Evolutionary conservation across 2,888 invertebrate species (phyloP).

Genomic region (Acholoe squamosa): DNA sequence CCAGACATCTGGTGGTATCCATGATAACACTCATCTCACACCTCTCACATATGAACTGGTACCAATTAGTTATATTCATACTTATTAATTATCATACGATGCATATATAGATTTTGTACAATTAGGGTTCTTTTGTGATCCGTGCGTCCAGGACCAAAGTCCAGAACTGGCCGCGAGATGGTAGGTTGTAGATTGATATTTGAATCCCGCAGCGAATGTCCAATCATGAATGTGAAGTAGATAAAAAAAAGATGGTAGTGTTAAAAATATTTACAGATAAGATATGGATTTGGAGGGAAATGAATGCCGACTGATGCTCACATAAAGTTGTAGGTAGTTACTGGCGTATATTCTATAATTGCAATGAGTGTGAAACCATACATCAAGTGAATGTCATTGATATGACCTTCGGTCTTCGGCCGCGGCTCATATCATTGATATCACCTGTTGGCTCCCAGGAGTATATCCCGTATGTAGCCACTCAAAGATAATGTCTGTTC

Average conservation of each 20-base stretch:
- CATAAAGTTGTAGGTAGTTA: not conserved
- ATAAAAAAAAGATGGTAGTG: not conserved
- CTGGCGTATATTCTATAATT: not conserved
- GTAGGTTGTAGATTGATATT: not conserved
- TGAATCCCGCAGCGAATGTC: not conserved
- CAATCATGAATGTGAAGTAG: not conserved
- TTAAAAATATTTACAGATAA: not conserved
- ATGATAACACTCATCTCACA: not conserved
- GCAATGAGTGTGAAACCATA: no score
- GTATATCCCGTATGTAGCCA: no score
- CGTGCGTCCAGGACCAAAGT: not conserved
- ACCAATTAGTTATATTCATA: constrained; percentile 9
- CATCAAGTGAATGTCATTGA: no score
- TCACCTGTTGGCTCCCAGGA: no score
- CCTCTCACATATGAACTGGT: not conserved
- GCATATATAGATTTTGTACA: not conserved
- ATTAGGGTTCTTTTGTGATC: constrained; percentile 29
- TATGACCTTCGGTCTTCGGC: no score
- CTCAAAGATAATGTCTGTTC: no score
- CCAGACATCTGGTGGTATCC: not conserved
- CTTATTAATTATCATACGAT: not conserved
- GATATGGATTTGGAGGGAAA: not conserved
- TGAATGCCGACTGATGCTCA: not conserved
- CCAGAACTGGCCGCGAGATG: not conserved
- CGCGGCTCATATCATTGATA: no score